Base-by-base conservation (phyloP, 1,140 invertebrate genomes). In the Cydia strobilella region DNA sequence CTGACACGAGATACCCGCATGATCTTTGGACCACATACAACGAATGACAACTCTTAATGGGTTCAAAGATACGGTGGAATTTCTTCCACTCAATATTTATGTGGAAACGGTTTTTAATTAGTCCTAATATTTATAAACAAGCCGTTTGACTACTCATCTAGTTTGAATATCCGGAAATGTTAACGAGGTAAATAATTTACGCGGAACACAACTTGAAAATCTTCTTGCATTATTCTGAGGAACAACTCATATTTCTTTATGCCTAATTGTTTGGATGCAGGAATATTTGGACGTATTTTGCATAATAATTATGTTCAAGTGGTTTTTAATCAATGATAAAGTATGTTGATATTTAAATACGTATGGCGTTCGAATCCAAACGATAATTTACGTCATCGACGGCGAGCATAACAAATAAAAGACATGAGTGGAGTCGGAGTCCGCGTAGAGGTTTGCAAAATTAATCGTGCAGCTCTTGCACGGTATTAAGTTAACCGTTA, bases 401-500 rank as follows among this genome's bases (percentile, higher is more conserved):
- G 12, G 23, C 31, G 31, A 69, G 27, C 63, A 42, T 31, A 18
- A 69, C 65, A 69, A 39, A 69, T 69, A 35, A 69, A 39, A 66
- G 27, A 18, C 65, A 35, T 69, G 65, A 69, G 31, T 69, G 65
- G n/a, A 31, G 31, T 69, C 35, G 15, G 31, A 31, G 31, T 42
- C 65, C 12, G 2, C n/a, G 9, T 23, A 9, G 20, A 59, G 20
- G 65, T 69, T 69, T 69, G 65, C 65, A 69, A 69, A 69, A 35
- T 69, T 18, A 10, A 69, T 69, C 65, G 27, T 18, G 65, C 65
- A 13, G 65, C n/a, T 42, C 35, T 69, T 69, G 65, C 25, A 18
- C 13, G 31, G 65, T 42, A 31, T 69, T 59, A 59, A 59, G 54
- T 20, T 69, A 42, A 73, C 75, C 75, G 75, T 76, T 76, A 73